These are phyloP conservation scores for Elaeidobius kamerunicus DNA, from an alignment of 2,888 invertebrate genomes.

Conservation along the genomic window DNA sequence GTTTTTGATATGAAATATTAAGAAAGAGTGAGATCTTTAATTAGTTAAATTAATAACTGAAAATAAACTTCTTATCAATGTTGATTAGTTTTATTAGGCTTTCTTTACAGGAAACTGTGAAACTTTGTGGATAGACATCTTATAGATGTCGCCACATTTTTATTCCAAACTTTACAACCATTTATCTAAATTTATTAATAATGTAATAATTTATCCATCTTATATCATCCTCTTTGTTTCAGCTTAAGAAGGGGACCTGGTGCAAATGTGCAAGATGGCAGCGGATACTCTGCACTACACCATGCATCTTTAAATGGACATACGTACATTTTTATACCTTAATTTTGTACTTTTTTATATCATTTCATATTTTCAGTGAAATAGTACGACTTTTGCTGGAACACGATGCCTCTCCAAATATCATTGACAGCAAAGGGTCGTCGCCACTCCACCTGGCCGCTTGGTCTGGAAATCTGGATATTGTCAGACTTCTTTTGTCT, in stretches of 20 bases:
- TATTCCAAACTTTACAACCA: too few species aligned
- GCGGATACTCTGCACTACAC: slow-evolving; percentile 91
- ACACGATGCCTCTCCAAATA: slow-evolving; percentile 85
- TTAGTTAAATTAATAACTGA: too few species aligned
- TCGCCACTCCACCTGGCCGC: slow-evolving; percentile 91
- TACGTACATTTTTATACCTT: slow-evolving; percentile 59
- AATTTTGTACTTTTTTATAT: slow-evolving; percentile 13
- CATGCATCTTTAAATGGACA: slow-evolving; percentile 93
- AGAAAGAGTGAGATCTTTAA: too few species aligned
- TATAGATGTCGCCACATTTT: too few species aligned
- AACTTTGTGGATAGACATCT: too few species aligned
- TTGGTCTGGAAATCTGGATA: slow-evolving; percentile 89
- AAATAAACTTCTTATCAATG: too few species aligned
- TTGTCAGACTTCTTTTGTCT: slow-evolving; percentile 79
- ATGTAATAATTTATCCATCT: too few species aligned
- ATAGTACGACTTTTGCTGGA: slow-evolving; percentile 80
- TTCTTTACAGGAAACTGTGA: too few species aligned
- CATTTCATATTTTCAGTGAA: slow-evolving; percentile 61
- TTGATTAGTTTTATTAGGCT: too few species aligned
- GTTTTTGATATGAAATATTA: too few species aligned
- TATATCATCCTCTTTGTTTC: too few species aligned
- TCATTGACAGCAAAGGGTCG: slow-evolving; percentile 86
- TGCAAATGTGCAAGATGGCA: slow-evolving; percentile 89
- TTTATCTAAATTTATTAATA: too few species aligned
- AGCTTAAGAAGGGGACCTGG: slow-evolving; percentile 87